A percentile compares a stretch with the other conserved stretches of the same genome.
phyloP scores from a whole-genome alignment of 2,888 invertebrate genomes.

The Agriopis marginaria region DNA sequence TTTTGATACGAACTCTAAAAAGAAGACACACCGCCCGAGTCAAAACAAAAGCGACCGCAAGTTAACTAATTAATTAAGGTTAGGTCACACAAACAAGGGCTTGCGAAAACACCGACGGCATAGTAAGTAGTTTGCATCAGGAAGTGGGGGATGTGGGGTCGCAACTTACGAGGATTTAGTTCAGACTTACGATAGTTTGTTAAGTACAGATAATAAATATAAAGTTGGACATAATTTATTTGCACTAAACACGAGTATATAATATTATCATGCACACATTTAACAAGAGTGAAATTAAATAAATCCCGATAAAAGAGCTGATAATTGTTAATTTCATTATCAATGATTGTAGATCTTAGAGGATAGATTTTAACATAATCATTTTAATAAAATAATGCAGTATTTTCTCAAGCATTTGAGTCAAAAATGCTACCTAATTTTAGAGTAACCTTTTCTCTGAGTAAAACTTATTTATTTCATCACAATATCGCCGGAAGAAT shows the following conservation, averaged over 20 bases:
- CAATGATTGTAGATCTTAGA: too few relatives aligned
- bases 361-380: too few relatives aligned
- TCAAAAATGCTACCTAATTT: too few relatives aligned
- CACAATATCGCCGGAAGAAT: background rate
- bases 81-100: constrained; percentile 38
- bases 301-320: too few relatives aligned
- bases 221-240: too few relatives aligned
- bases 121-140: constrained; percentile 42
- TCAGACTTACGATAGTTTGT: background rate
- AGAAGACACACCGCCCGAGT: constrained; percentile 15
- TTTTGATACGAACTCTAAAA: background rate
- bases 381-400: too few relatives aligned
- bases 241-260: too few relatives aligned
- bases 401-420: too few relatives aligned
- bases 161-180: constrained; percentile 4
- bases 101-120: constrained; percentile 48
- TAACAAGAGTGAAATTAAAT: too few relatives aligned
- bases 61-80: constrained; percentile 47
- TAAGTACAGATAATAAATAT: background rate
- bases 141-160: constrained; percentile 12
- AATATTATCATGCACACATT: too few relatives aligned
- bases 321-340: too few relatives aligned
- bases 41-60: constrained; percentile 28
- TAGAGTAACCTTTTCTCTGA: too few relatives aligned
- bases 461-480: background rate